Base-by-base conservation (phyloP, 1,140 invertebrate species). In the Drosophila guanche region DNA sequence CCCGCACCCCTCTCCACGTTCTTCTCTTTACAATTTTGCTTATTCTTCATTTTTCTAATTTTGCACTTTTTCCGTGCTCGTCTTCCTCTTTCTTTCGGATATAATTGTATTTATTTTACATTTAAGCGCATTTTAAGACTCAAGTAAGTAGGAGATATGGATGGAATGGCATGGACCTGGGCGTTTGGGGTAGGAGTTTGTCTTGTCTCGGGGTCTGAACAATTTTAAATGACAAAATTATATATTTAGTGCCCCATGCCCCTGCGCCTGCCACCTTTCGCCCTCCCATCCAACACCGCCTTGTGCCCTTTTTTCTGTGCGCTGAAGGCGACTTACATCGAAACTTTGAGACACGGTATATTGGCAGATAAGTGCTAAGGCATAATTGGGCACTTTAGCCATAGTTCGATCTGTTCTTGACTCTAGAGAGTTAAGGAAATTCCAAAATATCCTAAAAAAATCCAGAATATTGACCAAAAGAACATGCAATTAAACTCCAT, bases 101-200 rank as follows among this genome's bases (percentile, higher is more conserved):
- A 83, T 86, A 86, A 86, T 86, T 86, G 80, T 86, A 86, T 86
- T 86, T 86, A 86, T 86, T 86, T 88, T 86, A 80, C 79, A 78
- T 88, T 86, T 83, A 88, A 88, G 84, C 78, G 84, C 75, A 76
- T 86, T 88, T 88, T 78, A 88, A 88, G 72, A 88, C 83, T 52
- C 76, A 75, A 88, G 78, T 81, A 81, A 79, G 65, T 76, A 58
- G 74, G 58, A 43, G 72, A 45, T 27, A 25, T n/a, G 20, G 2
- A n/a, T 33, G 16, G 27, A 48, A 56, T 40, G 6, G 10, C 3
- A 6, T 6, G 10, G 7, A 20, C 10, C 2, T 33, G 62, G 14
- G 47, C 0, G n/a, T 4, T 3, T 37, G 33, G 33, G 33, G 33
- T 12, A 37, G 12, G 54, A 22, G 41, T 6, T 6, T 1, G 22